Conservation (phyloP, 1,140 invertebrate genomes). For the Pseudachorutes palmiensis region DNA sequence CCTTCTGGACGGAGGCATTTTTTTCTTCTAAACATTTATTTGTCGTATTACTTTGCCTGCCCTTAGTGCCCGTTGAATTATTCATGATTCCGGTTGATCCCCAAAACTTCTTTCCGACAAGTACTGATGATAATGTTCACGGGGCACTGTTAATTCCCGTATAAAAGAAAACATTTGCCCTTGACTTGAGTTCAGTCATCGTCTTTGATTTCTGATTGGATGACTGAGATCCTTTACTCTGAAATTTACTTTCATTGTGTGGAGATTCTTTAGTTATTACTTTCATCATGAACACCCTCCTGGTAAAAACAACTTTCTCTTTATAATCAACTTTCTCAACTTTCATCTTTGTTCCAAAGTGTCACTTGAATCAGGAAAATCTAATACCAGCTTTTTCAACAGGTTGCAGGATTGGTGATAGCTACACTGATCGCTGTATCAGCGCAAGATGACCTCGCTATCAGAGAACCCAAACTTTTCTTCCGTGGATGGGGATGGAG, state of each 20-base stretch:
- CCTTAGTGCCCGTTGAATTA: no score
- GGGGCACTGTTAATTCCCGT: not conserved
- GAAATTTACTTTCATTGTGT: not conserved
- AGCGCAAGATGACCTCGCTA: not conserved
- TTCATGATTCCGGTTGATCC: not conserved
- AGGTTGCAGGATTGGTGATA: not conserved
- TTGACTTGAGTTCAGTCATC: slow-evolving; percentile 1
- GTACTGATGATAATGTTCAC: no score
- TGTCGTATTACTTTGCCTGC: not conserved
- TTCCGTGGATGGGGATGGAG: slow-evolving; percentile 5
- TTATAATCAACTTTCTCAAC: not conserved
- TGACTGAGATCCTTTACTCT: slow-evolving; percentile 7
- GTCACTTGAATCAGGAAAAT: not conserved
- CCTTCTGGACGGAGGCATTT: not conserved
- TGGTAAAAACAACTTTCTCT: slow-evolving; percentile 1
- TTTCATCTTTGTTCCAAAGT: not conserved
- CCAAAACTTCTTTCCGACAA: not conserved
- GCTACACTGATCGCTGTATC: not conserved
- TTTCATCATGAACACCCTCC: not conserved
- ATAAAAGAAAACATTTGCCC: not conserved
- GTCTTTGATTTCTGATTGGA: not conserved
- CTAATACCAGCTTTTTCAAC: not conserved
- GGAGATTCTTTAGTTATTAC: not conserved
- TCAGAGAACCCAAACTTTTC: not conserved
- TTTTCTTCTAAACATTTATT: not conserved